Evolutionary conservation across 2,888 invertebrate genomes (phyloP), one percentile per base, ranked within the genome.

Genomic region (Drosophila kanekoi): DNA sequence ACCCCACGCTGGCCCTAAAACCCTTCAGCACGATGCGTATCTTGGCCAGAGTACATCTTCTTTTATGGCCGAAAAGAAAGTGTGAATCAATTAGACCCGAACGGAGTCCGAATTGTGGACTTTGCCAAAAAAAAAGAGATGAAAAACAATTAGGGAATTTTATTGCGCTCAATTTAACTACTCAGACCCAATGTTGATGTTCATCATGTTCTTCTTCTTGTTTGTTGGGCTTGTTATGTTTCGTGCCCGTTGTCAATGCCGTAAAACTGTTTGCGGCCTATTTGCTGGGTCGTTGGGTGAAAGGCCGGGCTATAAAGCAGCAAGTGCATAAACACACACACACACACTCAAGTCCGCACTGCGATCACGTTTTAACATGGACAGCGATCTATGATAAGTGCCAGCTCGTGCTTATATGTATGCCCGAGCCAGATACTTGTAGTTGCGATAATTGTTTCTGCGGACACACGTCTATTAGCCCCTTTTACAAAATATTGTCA

Each of bases 61-160:
- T 87, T 87, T 87, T 80, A 89, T 78, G 77, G 81, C 77, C 79
- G 71, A 70, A 79, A 87, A 87, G 81, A 90, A 87, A 89, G 89
- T 89, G 90, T 89, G 90, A 90, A 90, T 87, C 88, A 89, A 89
- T 90, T 89, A 89, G 89, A 67, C 73, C 48, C 77, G 52, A 72
- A 33, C 70, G 47, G 38, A 53, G 62, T 38, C 74, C 62, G 84
- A 83, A 83, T 86, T 87, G 87, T 81, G 61, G 49, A 49, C 53
- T 68, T 83, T 84, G 81, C 81, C 79, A 79, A 87, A 85, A 79
- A 87, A 85, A 11, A 54, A 40, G 41, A 45, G 54, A 54, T 51
- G 20, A 57, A 79, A 85, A 67, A 73, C 82, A 87, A 87, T 82
- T 87, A 82, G 83, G 74, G 61, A 85, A 69, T 82, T 87, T 83